Evolutionary conservation across 2,113 vertebrate species (phyloP), one percentile per base, ranked within the genome.

Genomic region (Miniopterus natalensis): DNA sequence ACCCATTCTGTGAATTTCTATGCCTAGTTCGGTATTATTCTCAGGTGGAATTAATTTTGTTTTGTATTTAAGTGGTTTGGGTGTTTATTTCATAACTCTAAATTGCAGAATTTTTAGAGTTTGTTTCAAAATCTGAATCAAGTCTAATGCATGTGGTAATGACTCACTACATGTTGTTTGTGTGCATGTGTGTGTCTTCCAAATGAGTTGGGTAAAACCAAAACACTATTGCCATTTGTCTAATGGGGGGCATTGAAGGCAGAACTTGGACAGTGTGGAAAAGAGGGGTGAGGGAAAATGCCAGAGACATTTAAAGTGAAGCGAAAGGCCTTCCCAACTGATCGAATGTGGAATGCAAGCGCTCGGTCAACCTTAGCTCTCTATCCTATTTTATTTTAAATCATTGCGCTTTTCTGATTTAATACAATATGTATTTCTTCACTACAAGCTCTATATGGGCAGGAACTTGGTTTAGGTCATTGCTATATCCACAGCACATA

Each of bases 301-400:
- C 49, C 25, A 95, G 27, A 68, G 51, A 66, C 13, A n/a, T 49
- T 55, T 55, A 42, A 36, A 77, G 71, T 36, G n/a, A 84, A 79
- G 53, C 10, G 9, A 63, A 93, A 61, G 59, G 5, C 31, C 17
- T 81, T 63, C 42, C 31, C 27, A 87, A 55, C 8, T 29, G 10
- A 81, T 10, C 55, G 55, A 78, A 79, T 63, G 20, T 73, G 25
- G 27, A 57, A 78, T 36, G 51, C 61, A 88, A 73, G 63, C 12
- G 17, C 8, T 85, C 47, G 84, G 71, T 75, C 51, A 61, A 14
- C 42, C 17, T 47, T 68, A 45, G 15, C 11, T 90, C 66, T 81
- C 9, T 84, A 70, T n/a, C 14, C 21, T 84, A 53, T 68, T 86
- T 73, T 91, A 91, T 31, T 89, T 88, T 85, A 95, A 61, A 68